Conservation (phyloP, 2,113 vertebrate genomes). For the Cygnus buccinator region DNA sequence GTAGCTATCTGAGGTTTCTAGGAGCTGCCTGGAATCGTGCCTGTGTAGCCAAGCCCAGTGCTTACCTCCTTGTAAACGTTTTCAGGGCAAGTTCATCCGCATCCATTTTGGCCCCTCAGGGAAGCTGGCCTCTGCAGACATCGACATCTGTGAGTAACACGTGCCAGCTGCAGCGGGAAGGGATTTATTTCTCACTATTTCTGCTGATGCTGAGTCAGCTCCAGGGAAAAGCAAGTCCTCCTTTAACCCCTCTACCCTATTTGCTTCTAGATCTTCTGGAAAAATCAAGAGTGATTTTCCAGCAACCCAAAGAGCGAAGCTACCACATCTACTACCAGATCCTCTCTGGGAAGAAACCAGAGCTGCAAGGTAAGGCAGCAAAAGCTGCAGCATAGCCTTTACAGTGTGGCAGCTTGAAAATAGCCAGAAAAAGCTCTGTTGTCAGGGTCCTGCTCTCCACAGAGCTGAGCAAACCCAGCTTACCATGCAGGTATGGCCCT, state of each 20-base stretch:
- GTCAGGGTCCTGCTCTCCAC: background rate
- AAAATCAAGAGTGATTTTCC: constrained; percentile 97
- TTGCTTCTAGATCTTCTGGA: constrained; percentile 88
- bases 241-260: background rate
- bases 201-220: background rate
- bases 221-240: background rate
- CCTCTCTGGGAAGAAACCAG: constrained; percentile 92
- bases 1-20: background rate
- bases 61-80: background rate
- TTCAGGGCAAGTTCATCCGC: constrained; percentile 93
- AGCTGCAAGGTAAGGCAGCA: constrained; percentile 84
- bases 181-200: background rate
- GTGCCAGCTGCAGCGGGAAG: background rate
- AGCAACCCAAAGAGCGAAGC: constrained; percentile 91
- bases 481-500: background rate
- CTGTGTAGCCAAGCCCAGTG: background rate
- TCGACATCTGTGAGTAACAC: constrained; percentile 90
- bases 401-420: background rate
- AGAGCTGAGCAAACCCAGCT: background rate
- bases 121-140: constrained; percentile 90
- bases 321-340: constrained; percentile 97
- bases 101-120: constrained; percentile 93
- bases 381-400: background rate
- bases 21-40: background rate
- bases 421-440: background rate